Evolutionary conservation across 1,140 invertebrate genomes (phyloP).

Genomic region (Holotrichia oblita): DNA sequence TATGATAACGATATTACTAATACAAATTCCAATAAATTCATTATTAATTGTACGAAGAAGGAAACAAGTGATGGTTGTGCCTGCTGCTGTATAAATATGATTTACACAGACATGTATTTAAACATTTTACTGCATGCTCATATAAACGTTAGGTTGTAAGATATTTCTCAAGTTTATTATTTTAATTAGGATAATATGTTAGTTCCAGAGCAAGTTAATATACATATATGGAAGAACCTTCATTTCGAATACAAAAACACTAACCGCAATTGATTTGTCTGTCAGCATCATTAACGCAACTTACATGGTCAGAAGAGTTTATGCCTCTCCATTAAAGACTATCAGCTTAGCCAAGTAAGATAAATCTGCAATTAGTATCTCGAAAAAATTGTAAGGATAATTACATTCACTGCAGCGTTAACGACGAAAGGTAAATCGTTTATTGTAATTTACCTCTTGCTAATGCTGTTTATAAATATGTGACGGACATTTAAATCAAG

Average conservation of each 20-base stretch:
- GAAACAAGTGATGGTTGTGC: too few relatives aligned
- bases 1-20: too few relatives aligned
- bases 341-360: background rate
- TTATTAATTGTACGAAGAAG: too few relatives aligned
- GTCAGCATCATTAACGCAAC: slow-evolving; percentile 27
- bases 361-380: slow-evolving; percentile 20
- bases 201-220: background rate
- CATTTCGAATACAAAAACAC: background rate
- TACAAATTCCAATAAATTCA: too few relatives aligned
- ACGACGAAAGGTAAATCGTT: slow-evolving; percentile 15
- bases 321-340: background rate
- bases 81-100: too few relatives aligned
- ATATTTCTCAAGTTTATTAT: background rate
- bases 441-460: slow-evolving; percentile 5
- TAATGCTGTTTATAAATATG: background rate
- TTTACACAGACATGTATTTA: too few relatives aligned
- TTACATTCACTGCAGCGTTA: slow-evolving; percentile 1
- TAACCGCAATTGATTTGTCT: slow-evolving; percentile 25
- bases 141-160: background rate
- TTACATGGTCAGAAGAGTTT: slow-evolving; percentile 14
- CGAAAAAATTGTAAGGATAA: slow-evolving; percentile 10
- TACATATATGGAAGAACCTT: background rate
- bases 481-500: background rate
- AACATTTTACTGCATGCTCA: too few relatives aligned
- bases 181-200: background rate